Conservation (phyloP, 2,113 vertebrate species). For the Camelus bactrianus region DNA sequence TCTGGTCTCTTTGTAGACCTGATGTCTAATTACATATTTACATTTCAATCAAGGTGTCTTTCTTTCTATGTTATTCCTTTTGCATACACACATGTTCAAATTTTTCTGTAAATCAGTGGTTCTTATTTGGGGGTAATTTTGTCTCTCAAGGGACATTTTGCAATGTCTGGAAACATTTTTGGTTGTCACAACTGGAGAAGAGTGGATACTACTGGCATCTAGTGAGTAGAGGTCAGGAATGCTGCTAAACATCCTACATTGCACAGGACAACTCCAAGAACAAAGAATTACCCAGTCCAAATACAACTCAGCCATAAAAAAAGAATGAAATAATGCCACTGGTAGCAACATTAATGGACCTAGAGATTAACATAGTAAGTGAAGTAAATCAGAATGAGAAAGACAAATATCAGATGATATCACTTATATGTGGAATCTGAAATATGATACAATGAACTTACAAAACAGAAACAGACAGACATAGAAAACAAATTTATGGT, state of each 20-base stretch:
- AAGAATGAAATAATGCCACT: no score
- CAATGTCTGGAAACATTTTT: neutral
- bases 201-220: neutral
- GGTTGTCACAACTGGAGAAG: neutral
- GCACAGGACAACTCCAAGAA: neutral
- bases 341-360: no score
- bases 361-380: no score
- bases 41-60: neutral
- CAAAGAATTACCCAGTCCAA: neutral
- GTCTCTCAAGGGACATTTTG: neutral
- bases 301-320: no score
- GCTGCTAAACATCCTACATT: neutral
- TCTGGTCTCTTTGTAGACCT: neutral
- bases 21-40: neutral
- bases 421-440: no score
- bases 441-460: no score
- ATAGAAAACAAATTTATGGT: no score
- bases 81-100: neutral
- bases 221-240: neutral
- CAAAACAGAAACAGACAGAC: no score
- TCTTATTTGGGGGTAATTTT: neutral
- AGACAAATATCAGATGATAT: no score
- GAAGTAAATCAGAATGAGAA: no score
- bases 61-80: conserved; percentile 28
- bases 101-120: neutral